Conservation (phyloP, 2,113 vertebrate species). For the Aspidoscelis tigris region DNA sequence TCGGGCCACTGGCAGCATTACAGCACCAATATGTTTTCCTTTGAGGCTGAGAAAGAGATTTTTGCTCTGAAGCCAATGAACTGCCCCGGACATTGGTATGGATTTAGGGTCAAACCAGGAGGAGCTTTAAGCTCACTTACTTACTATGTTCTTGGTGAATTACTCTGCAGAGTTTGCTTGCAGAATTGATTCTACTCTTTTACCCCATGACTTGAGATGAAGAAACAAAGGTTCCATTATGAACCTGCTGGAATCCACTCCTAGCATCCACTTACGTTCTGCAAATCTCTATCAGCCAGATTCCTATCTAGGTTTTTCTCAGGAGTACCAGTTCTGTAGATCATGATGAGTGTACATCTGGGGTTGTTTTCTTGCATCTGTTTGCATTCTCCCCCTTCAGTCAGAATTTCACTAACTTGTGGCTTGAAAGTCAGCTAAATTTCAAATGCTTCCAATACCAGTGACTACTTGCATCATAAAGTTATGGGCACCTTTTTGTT, state of each 20-base stretch:
- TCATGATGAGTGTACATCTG: not conserved
- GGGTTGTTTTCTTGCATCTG: not conserved
- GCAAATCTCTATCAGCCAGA: not conserved
- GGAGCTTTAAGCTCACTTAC: not conserved
- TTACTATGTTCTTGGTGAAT: no score
- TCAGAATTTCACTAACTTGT: no score
- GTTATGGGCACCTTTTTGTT: not conserved
- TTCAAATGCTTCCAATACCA: not conserved
- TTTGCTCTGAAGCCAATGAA: slow-evolving; percentile 99
- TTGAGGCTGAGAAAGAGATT: slow-evolving; percentile 94
- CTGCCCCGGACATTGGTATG: slow-evolving; percentile 97
- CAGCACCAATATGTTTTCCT: slow-evolving; percentile 98
- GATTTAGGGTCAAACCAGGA: not conserved
- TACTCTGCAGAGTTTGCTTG: not conserved
- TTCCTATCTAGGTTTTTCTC: not conserved
- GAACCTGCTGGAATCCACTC: not conserved
- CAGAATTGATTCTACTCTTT: not conserved
- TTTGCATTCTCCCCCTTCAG: not conserved
- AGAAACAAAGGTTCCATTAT: not conserved
- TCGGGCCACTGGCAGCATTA: slow-evolving; percentile 99
- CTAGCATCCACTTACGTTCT: not conserved
- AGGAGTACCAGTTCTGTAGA: not conserved
- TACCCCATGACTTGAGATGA: not conserved
- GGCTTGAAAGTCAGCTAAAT: not conserved
- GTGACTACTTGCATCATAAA: not conserved